Evolutionary conservation across 2,797 vertebrate genomes (phyloP), one percentile per base, ranked within the genome.

Genomic region (Thalassophryne amazonica): DNA sequence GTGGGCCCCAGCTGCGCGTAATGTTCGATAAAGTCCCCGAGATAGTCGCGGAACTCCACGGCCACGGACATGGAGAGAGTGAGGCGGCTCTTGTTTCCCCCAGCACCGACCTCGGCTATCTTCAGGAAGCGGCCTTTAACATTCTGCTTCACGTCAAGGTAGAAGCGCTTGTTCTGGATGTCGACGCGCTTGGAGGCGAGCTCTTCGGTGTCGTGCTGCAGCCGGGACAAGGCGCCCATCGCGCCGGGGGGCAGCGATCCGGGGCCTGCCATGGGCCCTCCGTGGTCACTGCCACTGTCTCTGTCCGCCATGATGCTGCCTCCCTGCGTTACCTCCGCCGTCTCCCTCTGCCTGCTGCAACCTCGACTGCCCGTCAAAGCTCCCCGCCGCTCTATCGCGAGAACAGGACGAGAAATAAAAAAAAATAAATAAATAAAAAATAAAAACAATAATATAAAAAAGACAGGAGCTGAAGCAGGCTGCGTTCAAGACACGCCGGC

Each of bases 161-260:
- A 98, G 87, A 98, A 98, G 73, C 96, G 96, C 81, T 98, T 98
- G 91, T 98, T 98, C 90, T 98, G 96, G 86, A 98, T 98, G 93
- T 98, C 95, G 85, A 98, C 66, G 54, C 96, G 94, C 88, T 98
- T 98, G n/a, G 96, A 98, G 14, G 96, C 96, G 85, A 98, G 92
- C 91, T 98, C 96, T 90, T 98, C 95, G 59, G 95, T 98, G 90
- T 98, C 96, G 40, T 98, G 95, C 89, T 98, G 94, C 80, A 94
- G 92, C 73, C 93, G 92, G 53, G 93, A 92, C 66, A 92, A 91
- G 79, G 91, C 90, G 53, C 92, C 92, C 81, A 92, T 88, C 76
- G 91, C 86, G 29, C 91, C 92, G 63, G 88, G 85, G 48, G 90
- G 88, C 82, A 89, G 81, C 70, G 86, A 86, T 86, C 91, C 91